Conservation (phyloP, 2,797 vertebrate genomes). For the Chloroceryle amazona region DNA sequence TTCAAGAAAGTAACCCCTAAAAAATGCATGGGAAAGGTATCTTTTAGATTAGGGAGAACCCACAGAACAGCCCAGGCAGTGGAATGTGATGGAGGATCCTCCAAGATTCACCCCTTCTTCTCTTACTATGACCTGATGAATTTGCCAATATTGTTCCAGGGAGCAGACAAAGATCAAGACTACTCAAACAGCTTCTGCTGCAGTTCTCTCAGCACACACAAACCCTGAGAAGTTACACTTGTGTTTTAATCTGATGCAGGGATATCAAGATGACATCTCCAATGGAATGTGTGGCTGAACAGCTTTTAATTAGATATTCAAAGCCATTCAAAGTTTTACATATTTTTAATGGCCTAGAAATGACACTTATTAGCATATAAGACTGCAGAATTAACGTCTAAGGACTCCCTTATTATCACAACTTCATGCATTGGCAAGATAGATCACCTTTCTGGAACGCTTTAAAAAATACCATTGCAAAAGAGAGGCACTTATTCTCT, state of each 20-base stretch:
- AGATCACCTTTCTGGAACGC: conserved; percentile 55
- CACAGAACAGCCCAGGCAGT: neutral
- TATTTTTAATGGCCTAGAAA: conserved; percentile 22
- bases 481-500: conserved; percentile 45
- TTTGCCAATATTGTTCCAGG: neutral
- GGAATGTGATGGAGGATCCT: neutral
- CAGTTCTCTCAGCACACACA: neutral
- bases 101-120: neutral
- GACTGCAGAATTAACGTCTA: conserved; percentile 47
- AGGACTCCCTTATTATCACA: conserved; percentile 49
- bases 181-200: neutral
- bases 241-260: neutral
- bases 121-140: neutral
- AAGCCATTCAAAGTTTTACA: neutral
- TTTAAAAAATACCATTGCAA: conserved; percentile 57
- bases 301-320: neutral
- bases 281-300: neutral
- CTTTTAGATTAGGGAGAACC: neutral
- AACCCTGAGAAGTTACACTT: neutral
- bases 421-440: conserved; percentile 10
- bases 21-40: neutral
- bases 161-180: neutral
- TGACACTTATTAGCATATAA: neutral
- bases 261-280: neutral
- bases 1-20: neutral